Base-by-base conservation (phyloP, 2,113 vertebrate genomes). In the Tachycineta bicolor region DNA sequence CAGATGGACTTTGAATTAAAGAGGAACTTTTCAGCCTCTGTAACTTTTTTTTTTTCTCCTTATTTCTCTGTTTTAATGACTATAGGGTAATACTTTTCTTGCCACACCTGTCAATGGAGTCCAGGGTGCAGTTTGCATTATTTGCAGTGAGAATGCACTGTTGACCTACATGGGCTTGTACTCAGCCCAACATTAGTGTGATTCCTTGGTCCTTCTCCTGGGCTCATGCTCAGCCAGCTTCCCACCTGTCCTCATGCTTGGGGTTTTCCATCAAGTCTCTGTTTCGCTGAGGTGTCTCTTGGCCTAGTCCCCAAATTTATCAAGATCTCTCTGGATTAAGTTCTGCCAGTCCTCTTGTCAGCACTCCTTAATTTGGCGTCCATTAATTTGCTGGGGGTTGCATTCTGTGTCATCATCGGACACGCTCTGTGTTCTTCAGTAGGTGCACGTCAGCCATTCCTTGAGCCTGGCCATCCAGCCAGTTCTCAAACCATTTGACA, bases 181-280 rank as follows among this genome's bases (percentile, higher is more conserved):
- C 24, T 65, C n/a, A 62, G 60, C 74, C 50, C 4, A 1, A 29
- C 10, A 14, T 15, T 5, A 25, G 11, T 0, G 0, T 41, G 22
- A 46, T 67, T 56, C 33, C 23, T 60, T 47, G 9, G 55, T 79
- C 13, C 24, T 92, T 83, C 79, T 53, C 2, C 1, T 75, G 62
- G 43, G 37, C 37, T 75, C 41, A 34, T 83, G n/a, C 26, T 81
- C n/a, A 41, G 59, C n/a, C 55, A 24, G 16, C 56, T 92, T 69
- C 46, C 24, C 1, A 1, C 18, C 22, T 68, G 6, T 71, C 43
- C 65, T 41, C 11, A 14, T 50, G 11, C 47, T 23, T 49, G 20
- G 23, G 9, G 22, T 83, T 79, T 75, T 70, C 56, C 41, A 6
- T 41, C 19, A 6, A 85, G 7, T 20, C 10, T 37, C 37, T 37